Percentiles rank a stretch among this genome's conserved stretches.
phyloP scores from a whole-genome alignment of 2,888 invertebrate genomes.

The Drosophila parthenogenetica region DNA sequence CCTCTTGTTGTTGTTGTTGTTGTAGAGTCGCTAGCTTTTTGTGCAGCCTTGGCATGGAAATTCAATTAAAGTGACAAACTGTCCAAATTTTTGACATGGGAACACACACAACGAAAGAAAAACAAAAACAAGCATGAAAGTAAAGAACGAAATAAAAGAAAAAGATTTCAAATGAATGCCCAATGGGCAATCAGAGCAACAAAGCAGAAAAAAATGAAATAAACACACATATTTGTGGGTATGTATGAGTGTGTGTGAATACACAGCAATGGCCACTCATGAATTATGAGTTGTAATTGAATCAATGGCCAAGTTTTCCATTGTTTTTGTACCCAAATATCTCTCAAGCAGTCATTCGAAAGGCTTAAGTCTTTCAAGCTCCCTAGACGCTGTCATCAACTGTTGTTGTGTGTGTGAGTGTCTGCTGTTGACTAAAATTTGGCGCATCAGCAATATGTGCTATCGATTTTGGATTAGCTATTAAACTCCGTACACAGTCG shows the following conservation, averaged over 20 bases:
- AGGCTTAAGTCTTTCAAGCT: constrained; percentile 3
- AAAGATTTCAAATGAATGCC: constrained; percentile 69
- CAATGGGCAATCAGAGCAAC: constrained; percentile 71
- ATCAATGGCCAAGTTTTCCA: constrained; percentile 46
- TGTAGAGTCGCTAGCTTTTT: constrained; percentile 33
- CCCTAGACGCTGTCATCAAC: constrained; percentile 32
- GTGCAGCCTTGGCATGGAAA: constrained; percentile 69
- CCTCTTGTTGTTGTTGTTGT: constrained; percentile 31
- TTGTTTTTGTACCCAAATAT: constrained; percentile 12
- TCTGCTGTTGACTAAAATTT: constrained; percentile 13
- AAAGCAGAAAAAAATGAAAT: constrained; percentile 30
- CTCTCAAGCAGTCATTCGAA: constrained; percentile 28
- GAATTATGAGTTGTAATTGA: constrained; percentile 77
- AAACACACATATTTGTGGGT: constrained; percentile 45
- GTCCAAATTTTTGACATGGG: constrained; percentile 80
- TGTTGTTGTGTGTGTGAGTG: not conserved
- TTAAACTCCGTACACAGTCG: not conserved
- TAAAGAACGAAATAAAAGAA: constrained; percentile 33
- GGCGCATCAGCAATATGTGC: constrained; percentile 20
- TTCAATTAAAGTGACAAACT: constrained; percentile 82
- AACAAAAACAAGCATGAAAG: too few relatives aligned
- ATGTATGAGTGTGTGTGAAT: constrained; percentile 36
- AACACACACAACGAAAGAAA: constrained; percentile 25
- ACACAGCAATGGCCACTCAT: constrained; percentile 61
- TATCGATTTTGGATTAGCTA: constrained; percentile 26